Conservation (phyloP, 2,888 invertebrate genomes). For the Sphaeridia pumilis region DNA sequence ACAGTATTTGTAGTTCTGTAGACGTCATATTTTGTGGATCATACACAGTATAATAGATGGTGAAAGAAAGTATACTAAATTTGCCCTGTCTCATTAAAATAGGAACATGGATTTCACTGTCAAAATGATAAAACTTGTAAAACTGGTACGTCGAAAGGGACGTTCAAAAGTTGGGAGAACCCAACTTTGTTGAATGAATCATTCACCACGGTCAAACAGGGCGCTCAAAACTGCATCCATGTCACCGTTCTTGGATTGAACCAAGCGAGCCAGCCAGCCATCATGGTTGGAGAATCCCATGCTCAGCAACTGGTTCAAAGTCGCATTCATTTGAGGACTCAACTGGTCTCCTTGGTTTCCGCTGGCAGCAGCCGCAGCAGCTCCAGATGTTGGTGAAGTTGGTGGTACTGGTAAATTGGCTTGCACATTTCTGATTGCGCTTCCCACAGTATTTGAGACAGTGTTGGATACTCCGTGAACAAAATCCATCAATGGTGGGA, state of each 20-base stretch:
- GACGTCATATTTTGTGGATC: no score
- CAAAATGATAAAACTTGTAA: no score
- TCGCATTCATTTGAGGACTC: slow-evolving; percentile 9
- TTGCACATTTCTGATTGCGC: slow-evolving; percentile 20
- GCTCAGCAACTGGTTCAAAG: slow-evolving; percentile 30
- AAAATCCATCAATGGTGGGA: background rate
- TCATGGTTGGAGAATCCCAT: slow-evolving; percentile 35
- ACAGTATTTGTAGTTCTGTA: no score
- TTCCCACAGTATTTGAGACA: slow-evolving; percentile 21
- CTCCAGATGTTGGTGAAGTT: background rate
- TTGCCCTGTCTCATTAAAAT: no score
- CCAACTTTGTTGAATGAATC: no score
- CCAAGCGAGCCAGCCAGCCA: slow-evolving; percentile 29
- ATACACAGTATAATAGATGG: no score
- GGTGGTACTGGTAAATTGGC: background rate
- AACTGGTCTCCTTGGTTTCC: no score
- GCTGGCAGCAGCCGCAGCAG: background rate
- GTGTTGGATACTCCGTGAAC: slow-evolving; percentile 21
- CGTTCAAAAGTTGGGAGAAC: no score
- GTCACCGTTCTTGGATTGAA: slow-evolving; percentile 31
- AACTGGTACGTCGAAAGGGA: no score
- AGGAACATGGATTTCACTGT: no score
- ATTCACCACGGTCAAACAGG: no score
- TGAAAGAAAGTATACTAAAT: no score
- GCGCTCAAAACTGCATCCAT: slow-evolving; percentile 30